Percentiles rank a stretch among this genome's conserved stretches.
phyloP scores from a whole-genome alignment of 2,888 invertebrate species.

The Noctua janthina region DNA sequence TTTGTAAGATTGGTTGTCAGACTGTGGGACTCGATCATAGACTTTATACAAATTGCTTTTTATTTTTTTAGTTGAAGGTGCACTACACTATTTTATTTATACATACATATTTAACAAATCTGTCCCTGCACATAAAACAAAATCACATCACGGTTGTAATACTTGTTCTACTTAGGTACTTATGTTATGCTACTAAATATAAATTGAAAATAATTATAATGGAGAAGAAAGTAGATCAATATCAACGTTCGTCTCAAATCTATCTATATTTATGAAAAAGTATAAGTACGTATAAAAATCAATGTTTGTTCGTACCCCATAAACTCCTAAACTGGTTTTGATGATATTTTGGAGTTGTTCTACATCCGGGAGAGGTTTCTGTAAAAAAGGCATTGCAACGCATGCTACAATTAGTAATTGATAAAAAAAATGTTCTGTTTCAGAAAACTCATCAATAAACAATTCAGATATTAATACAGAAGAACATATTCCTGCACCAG shows the following conservation, averaged over 20 bases:
- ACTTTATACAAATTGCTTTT: no score
- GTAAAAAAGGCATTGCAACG: no score
- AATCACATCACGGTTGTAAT: background rate
- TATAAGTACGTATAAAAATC: no score
- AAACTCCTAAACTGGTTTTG: no score
- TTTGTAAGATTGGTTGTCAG: no score
- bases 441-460: constrained; percentile 76
- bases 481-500: constrained; percentile 56
- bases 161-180: background rate
- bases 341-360: no score
- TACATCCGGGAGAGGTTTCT: no score
- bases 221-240: background rate
- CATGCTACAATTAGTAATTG: background rate
- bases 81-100: no score
- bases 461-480: constrained; percentile 58
- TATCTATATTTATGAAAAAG: no score
- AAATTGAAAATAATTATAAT: background rate
- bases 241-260: background rate
- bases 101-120: no score
- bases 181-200: background rate
- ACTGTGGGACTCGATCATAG: no score
- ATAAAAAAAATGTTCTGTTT: constrained; percentile 22
- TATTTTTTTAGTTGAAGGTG: background rate
- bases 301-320: no score
- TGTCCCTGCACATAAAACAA: background rate